Conservation (phyloP, 2,797 vertebrate genomes). For the Antrozous pallidus region DNA sequence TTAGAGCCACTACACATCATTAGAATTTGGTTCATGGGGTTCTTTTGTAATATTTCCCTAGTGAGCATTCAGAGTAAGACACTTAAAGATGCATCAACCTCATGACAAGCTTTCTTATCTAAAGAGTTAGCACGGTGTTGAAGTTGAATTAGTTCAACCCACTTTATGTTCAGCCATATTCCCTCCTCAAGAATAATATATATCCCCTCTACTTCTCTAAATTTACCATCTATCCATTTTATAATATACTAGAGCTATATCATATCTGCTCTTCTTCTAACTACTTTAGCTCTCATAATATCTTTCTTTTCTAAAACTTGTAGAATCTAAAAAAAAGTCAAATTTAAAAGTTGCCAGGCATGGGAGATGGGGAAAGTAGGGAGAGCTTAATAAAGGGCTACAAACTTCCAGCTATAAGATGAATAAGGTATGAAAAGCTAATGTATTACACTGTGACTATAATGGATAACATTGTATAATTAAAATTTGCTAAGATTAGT, state of each 20-base stretch:
- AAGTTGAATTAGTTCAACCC: not conserved
- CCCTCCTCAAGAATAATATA: not conserved
- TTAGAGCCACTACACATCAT: not conserved
- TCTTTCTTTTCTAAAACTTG: not conserved
- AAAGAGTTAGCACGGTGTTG: not conserved
- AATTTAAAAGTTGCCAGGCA: not conserved
- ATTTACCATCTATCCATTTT: not conserved
- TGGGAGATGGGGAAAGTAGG: not conserved
- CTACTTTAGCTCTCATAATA: not conserved
- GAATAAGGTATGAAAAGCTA: not conserved
- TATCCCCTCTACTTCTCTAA: not conserved
- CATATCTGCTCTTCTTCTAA: not conserved
- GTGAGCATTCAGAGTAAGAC: constrained; percentile 15
- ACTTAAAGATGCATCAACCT: not conserved
- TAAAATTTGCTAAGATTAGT: not conserved
- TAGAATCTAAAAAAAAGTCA: not conserved
- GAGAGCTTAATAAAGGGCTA: not conserved
- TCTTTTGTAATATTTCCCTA: constrained; percentile 23
- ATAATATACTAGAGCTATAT: not conserved
- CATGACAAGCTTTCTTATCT: not conserved
- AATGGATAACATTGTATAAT: not conserved
- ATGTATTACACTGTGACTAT: not conserved
- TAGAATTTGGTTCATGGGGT: constrained; percentile 6
- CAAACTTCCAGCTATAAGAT: not conserved
- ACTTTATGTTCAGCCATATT: not conserved